A percentile compares a stretch with the other conserved stretches of the same genome.
These are phyloP conservation scores for Tipula helvola DNA, from an alignment of 2,888 invertebrate genomes.

Conservation along the genomic window DNA sequence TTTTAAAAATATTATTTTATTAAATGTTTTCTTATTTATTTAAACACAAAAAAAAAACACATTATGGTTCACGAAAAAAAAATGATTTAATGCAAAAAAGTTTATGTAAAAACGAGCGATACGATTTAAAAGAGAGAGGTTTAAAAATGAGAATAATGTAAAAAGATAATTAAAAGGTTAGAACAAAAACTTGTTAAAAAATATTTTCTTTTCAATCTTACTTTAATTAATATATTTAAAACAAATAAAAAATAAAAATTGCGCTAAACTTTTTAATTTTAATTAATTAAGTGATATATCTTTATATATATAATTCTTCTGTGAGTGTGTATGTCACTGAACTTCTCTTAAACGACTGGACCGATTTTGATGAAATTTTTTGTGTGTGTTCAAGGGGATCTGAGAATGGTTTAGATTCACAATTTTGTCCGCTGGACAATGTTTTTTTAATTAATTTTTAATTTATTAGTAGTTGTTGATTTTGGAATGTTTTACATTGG, in stretches of 20 bases:
- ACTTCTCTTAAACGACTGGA: no score
- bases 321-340: no score
- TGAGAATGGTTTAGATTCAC: no score
- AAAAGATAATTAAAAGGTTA: background rate
- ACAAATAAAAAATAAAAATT: background rate
- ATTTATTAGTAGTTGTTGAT: no score
- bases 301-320: no score
- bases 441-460: no score
- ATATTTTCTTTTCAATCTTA: constrained; percentile 9
- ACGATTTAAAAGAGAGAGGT: constrained; percentile 10
- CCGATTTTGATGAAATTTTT: no score
- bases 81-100: background rate
- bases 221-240: constrained; percentile 12
- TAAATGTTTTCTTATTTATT: background rate
- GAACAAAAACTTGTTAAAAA: constrained; percentile 10
- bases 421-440: no score
- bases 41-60: background rate
- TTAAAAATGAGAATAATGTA: background rate
- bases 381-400: no score
- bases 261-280: background rate
- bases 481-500: no score
- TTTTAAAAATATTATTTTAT: background rate
- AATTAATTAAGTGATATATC: background rate
- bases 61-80: background rate
- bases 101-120: background rate